Base-by-base conservation (phyloP, 2,113 vertebrate genomes). In the Thermophis baileyi region DNA sequence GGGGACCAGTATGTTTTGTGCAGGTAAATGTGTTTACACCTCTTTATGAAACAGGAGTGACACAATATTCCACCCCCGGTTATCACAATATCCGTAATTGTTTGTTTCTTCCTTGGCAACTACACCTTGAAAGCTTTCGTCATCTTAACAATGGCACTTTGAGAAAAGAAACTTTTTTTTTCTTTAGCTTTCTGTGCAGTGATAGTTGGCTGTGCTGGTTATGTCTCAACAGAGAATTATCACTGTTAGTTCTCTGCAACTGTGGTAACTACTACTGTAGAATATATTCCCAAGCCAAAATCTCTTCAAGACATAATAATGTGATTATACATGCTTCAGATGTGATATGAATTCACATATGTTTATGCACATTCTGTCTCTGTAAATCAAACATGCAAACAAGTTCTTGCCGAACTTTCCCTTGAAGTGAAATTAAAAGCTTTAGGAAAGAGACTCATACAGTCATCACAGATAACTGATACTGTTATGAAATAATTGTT, bases 141-240 rank as follows among this genome's bases (percentile, higher is more conserved):
- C 95, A 88, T 94, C 97, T 97, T 96, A 96, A 85, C 93, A 90
- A 98, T 98, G 98, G 98, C 98, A 98, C 98, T 95, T 95, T 95
- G 20, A 46, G 81, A 53, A 27, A 85, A 16, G 14, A 16, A 18
- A 16, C 16, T 3, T 1, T n/a, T 35, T 69, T 53, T 91, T 91
- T 9, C 51, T 96, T 96, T 97, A 97, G 96, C 95, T 98, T 97
- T 95, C 98, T 98, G 98, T 97, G 98, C 98, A 98, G 98, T 93
- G 98, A 98, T 94, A 97, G 97, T 97, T 98, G 98, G 97, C 97
- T 96, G 91, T 98, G 96, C 97, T 96, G 97, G 98, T 96, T 96
- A 96, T 95, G 95, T 93, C 97, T 95, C 14, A 93, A 96, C 35
- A 94, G 97, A 97, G 97, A 97, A 96, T 93, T 97, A 94, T 97